Base-by-base conservation (phyloP, 2,888 invertebrate genomes). In the Mamestra brassicae region DNA sequence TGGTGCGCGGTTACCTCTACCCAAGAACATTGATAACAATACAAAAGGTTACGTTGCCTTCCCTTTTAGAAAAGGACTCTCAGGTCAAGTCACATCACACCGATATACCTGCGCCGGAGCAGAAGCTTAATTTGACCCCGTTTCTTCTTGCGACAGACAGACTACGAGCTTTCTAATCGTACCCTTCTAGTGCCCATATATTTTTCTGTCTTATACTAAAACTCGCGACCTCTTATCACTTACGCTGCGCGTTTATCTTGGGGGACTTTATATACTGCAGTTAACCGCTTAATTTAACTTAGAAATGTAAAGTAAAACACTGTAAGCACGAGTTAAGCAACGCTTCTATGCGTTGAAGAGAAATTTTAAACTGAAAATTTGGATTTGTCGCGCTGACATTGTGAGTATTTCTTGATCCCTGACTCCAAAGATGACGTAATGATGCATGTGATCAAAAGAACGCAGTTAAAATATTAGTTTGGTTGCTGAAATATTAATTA, bases 251-350 rank as follows among this genome's bases (percentile, higher is more conserved):
- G 45, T 67, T 64, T 83, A 81, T 71, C 85, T 81, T 83, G 74
- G 70, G 52, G 42, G 78, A 84, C 84, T 89, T 90, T 87, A 88
- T 87, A 87, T 84, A 87, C 85, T 87, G 87, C 87, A 90, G 85
- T 89, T 89, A 87, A 92, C 91, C 89, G 89, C 89, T 92, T 93
- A 92, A 92, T 93, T 93, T 90, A 92, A 92, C 91, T 90, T 88
- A 84, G 87, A 85, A 89, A 88, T 85, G 75, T 87, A 83, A 87
- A 87, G 82, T 89, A 86, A 86, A 85, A 85, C 80, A 81, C 78
- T 83, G 71, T 86, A 75, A 84, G 80, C 76, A 81, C 68, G 68
- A 80, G 76, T 83, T 83, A 81, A 85, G 78, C 81, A 75, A 75
- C 34, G 17, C 62, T 60, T 42, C 42, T 62, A 47, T 58, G 36